Evolutionary conservation across 2,113 vertebrate genomes (phyloP).

Genomic region (Heliornis fulica): DNA sequence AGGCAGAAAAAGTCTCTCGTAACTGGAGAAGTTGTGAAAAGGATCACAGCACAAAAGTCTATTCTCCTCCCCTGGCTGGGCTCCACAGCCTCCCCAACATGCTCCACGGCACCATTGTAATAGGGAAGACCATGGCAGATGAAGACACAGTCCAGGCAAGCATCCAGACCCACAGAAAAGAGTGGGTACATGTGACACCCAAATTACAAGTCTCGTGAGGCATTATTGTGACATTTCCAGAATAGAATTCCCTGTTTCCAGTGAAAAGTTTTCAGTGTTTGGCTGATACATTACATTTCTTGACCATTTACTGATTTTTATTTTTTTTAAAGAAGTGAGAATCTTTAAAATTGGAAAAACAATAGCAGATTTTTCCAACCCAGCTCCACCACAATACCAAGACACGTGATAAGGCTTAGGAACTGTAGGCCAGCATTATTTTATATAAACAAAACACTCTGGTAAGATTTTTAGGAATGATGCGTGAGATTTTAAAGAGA

Average conservation of each 20-base stretch:
- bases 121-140: not conserved
- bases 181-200: slow-evolving; percentile 7
- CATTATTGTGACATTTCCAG: not conserved
- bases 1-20: not conserved
- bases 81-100: not conserved
- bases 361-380: not conserved
- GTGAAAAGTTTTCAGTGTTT: not conserved
- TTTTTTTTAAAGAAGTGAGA: not conserved
- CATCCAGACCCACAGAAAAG: not conserved
- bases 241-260: not conserved
- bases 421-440: not conserved
- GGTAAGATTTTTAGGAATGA: not conserved
- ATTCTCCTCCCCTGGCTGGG: not conserved
- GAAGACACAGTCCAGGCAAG: not conserved
- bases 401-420: not conserved
- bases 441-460: not conserved
- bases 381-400: not conserved
- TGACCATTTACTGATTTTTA: not conserved
- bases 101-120: not conserved
- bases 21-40: slow-evolving; percentile 24
- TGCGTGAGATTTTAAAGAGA: not conserved
- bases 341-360: not conserved
- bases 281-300: not conserved
- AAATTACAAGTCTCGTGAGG: slow-evolving; percentile 8
- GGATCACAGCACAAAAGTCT: slow-evolving; percentile 4